Base-by-base conservation (phyloP, 2,113 vertebrate species). In the Cranoglanis bouderius region DNA sequence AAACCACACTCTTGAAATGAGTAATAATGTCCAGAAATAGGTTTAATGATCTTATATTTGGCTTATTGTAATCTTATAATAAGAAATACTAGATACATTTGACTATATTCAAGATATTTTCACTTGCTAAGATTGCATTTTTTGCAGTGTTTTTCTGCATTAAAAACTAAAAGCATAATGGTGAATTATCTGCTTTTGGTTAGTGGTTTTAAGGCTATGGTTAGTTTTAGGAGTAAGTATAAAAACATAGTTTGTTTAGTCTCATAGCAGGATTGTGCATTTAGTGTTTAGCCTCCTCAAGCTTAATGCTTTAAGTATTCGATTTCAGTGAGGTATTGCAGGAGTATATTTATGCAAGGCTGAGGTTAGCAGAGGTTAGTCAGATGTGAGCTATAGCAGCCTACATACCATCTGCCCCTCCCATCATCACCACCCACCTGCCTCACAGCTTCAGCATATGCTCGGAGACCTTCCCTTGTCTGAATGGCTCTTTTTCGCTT, bases 301-400 rank as follows among this genome's bases (percentile, higher is more conserved):
- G 32, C 21, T 55, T 67, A 51, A 82, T 53, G 77, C 77, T 67
- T 65, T 80, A 65, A 63, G 74, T 61, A 65, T 51, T 46, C 43
- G 29, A 7, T 53, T 67, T 51, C 75, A 81, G 59, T 38, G 43
- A 87, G 67, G 49, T 86, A 29, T 61, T 86, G 70, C 67, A 29
- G 49, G 86, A 67, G 75, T 87, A 87, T 81, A 61, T 87, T 67
- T 82, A 87, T 80, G 57, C 86, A 35, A 26, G 86, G 77, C 86
- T 82, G 61, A 70, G 86, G 86, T 82, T 87, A 87, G 86, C 46
- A 51, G 86, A 87, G 86, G 86, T 82, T 49, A 87, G 77, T 87
- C 86, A 87, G 78, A 87, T 87, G 86, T 86, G 70, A 86, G 85
- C 85, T 86, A 57, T 67, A 82, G 59, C 86, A 82, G 86, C 77